Percentiles rank a stretch among this genome's conserved stretches.
phyloP scores from a whole-genome alignment of 2,113 vertebrate species.

The Sitta europaea region DNA sequence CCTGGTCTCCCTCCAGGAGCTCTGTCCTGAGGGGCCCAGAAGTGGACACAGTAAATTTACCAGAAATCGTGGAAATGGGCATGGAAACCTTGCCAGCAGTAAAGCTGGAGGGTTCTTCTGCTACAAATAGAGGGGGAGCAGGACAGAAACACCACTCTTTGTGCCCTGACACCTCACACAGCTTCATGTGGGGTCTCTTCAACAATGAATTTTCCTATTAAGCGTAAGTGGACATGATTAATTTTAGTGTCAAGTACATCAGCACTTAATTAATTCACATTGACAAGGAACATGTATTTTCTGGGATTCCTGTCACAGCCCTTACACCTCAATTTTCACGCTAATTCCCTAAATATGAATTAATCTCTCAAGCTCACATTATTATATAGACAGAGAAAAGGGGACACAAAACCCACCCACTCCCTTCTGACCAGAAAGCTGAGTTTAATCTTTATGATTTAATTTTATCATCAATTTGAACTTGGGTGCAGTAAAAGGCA shows the following conservation, averaged over 20 bases:
- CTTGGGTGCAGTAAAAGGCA: neutral
- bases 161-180: accelerated
- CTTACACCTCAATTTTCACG: neutral
- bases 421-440: neutral
- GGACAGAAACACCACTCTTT: accelerated
- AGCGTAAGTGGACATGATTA: neutral
- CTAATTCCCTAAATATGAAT: neutral
- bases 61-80: neutral
- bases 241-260: neutral
- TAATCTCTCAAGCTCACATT: neutral
- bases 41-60: neutral
- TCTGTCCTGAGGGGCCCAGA: neutral
- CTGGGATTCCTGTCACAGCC: neutral
- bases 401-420: neutral
- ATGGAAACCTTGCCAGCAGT: accelerated
- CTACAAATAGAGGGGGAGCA: accelerated
- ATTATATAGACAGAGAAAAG: neutral
- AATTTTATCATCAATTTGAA: neutral
- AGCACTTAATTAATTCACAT: neutral
- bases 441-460: neutral
- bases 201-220: neutral
- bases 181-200: neutral
- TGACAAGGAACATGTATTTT: neutral
- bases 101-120: neutral
- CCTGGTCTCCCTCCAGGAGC: accelerated